phyloP scores from a whole-genome alignment of 2,888 invertebrate species.

The Fragum fragum region DNA sequence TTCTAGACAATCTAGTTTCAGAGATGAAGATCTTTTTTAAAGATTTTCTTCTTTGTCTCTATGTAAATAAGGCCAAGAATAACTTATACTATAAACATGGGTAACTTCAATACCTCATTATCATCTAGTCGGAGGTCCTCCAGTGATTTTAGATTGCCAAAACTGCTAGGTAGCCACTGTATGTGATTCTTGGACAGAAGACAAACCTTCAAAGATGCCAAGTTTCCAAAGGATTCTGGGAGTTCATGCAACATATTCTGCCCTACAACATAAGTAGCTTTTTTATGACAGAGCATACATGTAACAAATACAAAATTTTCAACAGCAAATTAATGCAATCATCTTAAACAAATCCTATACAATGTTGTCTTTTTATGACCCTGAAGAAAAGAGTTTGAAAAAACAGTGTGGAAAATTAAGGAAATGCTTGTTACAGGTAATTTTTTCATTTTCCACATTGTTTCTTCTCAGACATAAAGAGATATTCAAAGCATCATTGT shows the following conservation, averaged over 20 bases:
- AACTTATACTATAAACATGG: no score
- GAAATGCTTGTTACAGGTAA: background rate
- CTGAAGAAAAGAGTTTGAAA: no score
- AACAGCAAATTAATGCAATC: no score
- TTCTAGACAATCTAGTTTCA: no score
- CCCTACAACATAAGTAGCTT: constrained; percentile 65
- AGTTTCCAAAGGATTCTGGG: constrained; percentile 80
- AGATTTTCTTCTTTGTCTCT: no score
- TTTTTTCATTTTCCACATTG: constrained; percentile 9
- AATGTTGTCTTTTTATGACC: background rate
- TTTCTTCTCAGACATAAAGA: no score
- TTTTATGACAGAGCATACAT: no score
- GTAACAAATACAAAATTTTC: no score
- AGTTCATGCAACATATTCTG: constrained; percentile 79
- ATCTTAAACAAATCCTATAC: no score
- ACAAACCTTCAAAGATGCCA: constrained; percentile 74
- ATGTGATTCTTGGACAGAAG: constrained; percentile 79
- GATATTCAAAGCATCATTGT: no score
- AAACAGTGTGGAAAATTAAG: background rate
- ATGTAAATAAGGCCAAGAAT: no score
- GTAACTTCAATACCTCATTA: constrained; percentile 80
- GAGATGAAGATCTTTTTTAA: no score
- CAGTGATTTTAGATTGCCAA: constrained; percentile 79
- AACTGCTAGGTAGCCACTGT: constrained; percentile 77
- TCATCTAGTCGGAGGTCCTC: constrained; percentile 80